phyloP scores from a whole-genome alignment of 2,888 invertebrate species.

The Spilosoma lubricipeda region DNA sequence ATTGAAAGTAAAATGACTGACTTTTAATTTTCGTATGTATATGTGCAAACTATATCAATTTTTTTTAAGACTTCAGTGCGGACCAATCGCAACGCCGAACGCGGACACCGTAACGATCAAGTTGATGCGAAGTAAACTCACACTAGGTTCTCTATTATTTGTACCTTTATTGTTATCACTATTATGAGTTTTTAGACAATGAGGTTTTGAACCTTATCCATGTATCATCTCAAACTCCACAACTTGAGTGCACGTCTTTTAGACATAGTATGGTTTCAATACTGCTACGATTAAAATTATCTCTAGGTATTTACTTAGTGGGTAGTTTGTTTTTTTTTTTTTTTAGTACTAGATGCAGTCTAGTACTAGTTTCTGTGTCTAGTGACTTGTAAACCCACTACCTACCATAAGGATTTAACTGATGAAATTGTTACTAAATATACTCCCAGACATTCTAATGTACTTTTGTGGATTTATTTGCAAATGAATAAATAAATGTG shows the following conservation, averaged over 20 bases:
- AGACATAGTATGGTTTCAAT: not conserved
- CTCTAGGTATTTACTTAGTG: not conserved
- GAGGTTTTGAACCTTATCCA: not conserved
- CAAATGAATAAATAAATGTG: conserved; percentile 7
- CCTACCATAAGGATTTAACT: not conserved
- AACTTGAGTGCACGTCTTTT: not conserved
- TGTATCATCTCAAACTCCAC: not conserved
- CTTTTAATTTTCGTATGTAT: too few relatives aligned
- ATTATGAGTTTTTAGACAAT: not conserved
- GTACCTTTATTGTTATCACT: not conserved
- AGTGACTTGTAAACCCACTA: not conserved
- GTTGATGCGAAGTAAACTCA: too few relatives aligned
- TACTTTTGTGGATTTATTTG: not conserved
- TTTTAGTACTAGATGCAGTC: too few relatives aligned
- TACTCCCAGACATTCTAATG: not conserved
- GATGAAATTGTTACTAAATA: not conserved
- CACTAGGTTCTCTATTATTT: not conserved
- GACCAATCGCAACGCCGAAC: too few relatives aligned
- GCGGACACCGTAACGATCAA: too few relatives aligned
- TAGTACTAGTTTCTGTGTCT: not conserved
- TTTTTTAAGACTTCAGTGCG: too few relatives aligned
- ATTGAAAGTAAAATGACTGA: too few relatives aligned
- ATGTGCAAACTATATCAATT: too few relatives aligned
- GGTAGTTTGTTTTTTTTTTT: too few relatives aligned
- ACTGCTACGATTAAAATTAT: not conserved